A percentile compares a stretch with the other conserved stretches of the same genome.
Evolutionary conservation across 2,888 invertebrate species (phyloP).

Genomic region (Bugulina stolonifera): DNA sequence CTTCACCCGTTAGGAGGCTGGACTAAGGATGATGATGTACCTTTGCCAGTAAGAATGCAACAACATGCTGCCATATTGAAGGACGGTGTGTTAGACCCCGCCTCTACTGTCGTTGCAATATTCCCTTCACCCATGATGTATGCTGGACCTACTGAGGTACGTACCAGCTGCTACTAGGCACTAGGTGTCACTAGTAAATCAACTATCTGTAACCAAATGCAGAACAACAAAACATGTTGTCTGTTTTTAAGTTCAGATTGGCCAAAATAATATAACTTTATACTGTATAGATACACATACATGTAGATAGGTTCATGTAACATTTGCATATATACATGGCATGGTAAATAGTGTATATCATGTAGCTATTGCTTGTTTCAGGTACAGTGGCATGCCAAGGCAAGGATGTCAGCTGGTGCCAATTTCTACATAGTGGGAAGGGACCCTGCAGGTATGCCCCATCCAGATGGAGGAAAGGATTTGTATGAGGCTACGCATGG

Average conservation of each 20-base stretch:
- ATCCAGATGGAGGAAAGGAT: slow-evolving; percentile 77
- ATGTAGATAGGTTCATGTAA: too few relatives aligned
- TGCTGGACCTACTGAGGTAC: slow-evolving; percentile 95
- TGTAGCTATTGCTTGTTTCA: slow-evolving; percentile 40
- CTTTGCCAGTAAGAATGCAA: slow-evolving; percentile 76
- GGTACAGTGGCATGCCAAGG: slow-evolving; percentile 91
- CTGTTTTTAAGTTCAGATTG: too few relatives aligned
- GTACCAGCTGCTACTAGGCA: too few relatives aligned
- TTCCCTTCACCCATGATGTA: slow-evolving; percentile 99
- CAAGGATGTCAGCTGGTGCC: slow-evolving; percentile 91
- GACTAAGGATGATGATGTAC: slow-evolving; percentile 99
- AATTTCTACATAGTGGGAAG: slow-evolving; percentile 97
- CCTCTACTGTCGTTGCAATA: slow-evolving; percentile 84
- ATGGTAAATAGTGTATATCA: background rate
- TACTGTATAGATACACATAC: too few relatives aligned
- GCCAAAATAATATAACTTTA: too few relatives aligned
- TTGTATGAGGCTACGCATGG: slow-evolving; percentile 91
- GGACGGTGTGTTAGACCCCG: slow-evolving; percentile 68
- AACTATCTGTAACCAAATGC: too few relatives aligned
- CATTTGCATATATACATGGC: too few relatives aligned
- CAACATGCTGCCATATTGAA: slow-evolving; percentile 89
- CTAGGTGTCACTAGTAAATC: too few relatives aligned
- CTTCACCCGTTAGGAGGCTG: slow-evolving; percentile 94
- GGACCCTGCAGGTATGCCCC: slow-evolving; percentile 95
- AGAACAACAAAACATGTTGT: too few relatives aligned